These are phyloP conservation scores for Tenebrio molitor DNA, from an alignment of 1,140 invertebrate species.

Conservation along the genomic window DNA sequence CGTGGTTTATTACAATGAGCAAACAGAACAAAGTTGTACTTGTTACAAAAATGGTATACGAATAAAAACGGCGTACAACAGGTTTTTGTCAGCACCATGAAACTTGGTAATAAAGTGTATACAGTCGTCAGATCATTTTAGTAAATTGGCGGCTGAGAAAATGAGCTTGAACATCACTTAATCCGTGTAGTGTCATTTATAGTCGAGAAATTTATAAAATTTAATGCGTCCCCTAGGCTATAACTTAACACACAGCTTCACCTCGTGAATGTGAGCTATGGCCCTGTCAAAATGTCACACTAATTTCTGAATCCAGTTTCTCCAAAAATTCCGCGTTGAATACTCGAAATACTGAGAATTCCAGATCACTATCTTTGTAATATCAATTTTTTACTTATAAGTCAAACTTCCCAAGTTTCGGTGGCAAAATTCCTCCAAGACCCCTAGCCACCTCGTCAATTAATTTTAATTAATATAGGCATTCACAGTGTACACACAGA, in stretches of 20 bases:
- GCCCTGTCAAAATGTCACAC: slow-evolving; percentile 21
- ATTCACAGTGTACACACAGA: not conserved
- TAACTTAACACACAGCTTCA: slow-evolving; percentile 1
- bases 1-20: slow-evolving; percentile 17
- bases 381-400: slow-evolving; percentile 18
- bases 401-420: slow-evolving; percentile 24
- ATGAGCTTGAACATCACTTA: slow-evolving; percentile 15
- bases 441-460: slow-evolving; percentile 3
- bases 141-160: slow-evolving; percentile 17
- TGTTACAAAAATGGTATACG: slow-evolving; percentile 5
- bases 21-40: not conserved
- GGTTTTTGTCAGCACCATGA: slow-evolving; percentile 8
- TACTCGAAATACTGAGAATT: slow-evolving; percentile 24
- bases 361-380: slow-evolving; percentile 26
- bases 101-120: slow-evolving; percentile 15
- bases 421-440: slow-evolving; percentile 20
- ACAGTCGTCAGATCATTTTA: slow-evolving; percentile 20
- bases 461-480: not conserved
- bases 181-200: not conserved
- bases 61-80: slow-evolving; percentile 17
- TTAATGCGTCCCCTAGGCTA: not conserved
- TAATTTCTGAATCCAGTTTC: slow-evolving; percentile 28
- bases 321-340: slow-evolving; percentile 13
- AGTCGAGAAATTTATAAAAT: slow-evolving; percentile 18
- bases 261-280: slow-evolving; percentile 14